Evolutionary conservation across 2,113 vertebrate species (phyloP).

Genomic region (Nicator chloris): DNA sequence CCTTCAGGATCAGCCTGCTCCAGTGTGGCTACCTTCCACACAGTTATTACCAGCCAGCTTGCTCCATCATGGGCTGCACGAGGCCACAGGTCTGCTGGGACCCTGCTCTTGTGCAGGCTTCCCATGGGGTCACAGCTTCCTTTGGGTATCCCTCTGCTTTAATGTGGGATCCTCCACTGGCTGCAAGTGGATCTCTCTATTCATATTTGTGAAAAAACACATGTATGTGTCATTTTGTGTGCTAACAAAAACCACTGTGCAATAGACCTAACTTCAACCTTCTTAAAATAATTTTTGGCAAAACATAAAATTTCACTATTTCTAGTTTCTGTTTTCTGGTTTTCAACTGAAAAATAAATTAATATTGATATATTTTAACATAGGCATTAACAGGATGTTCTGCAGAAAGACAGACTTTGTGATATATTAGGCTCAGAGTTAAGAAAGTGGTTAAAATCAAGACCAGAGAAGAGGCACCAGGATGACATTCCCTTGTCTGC

Average conservation of each 20-base stretch:
- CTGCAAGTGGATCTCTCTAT: not conserved
- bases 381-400: not conserved
- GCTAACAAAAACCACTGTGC: not conserved
- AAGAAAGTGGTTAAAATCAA: not conserved
- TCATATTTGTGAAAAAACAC: not conserved
- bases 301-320: not conserved
- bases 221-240: not conserved
- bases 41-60: not conserved
- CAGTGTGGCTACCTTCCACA: not conserved
- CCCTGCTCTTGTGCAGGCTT: not conserved
- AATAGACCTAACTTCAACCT: not conserved
- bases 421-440: not conserved
- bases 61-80: accelerated
- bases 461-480: not conserved
- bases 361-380: not conserved
- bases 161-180: accelerated
- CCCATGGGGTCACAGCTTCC: not conserved
- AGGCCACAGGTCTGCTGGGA: not conserved
- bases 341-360: not conserved
- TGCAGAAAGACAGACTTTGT: not conserved
- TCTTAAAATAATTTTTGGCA: not conserved
- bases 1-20: not conserved
- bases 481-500: not conserved
- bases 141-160: not conserved
- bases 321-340: not conserved